phyloP scores from a whole-genome alignment of 2,888 invertebrate genomes.

The Noctua janthe region DNA sequence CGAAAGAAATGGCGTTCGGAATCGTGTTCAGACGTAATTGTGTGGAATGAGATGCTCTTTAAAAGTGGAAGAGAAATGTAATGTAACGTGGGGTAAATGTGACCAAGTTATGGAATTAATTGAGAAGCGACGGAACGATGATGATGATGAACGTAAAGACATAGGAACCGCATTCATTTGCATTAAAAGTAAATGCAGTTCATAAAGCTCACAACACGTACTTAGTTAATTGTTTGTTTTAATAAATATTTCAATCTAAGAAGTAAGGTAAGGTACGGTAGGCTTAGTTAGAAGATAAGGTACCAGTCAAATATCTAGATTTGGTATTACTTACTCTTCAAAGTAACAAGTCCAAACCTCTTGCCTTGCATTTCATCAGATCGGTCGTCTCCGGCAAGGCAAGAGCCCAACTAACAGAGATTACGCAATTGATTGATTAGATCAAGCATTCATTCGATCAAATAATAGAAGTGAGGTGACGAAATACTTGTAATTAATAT shows the following conservation, averaged over 20 bases:
- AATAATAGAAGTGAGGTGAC: conserved; percentile 23
- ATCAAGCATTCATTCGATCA: conserved; percentile 23
- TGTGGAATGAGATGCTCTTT: conserved; percentile 35
- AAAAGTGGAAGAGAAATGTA: conserved; percentile 33
- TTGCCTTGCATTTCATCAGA: background rate
- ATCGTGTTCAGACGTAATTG: conserved; percentile 50
- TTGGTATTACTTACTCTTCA: background rate
- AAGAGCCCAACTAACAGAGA: background rate
- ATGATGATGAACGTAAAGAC: background rate
- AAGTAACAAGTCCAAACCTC: background rate
- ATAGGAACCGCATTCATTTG: background rate
- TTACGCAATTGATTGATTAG: conserved; percentile 24
- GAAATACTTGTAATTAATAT: conserved; percentile 34
- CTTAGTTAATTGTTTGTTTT: too few species aligned
- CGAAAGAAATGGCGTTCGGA: conserved; percentile 51
- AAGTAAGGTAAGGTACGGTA: too few species aligned
- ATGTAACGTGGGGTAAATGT: conserved; percentile 7
- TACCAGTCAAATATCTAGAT: too few species aligned
- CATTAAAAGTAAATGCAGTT: background rate
- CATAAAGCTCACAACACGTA: too few species aligned
- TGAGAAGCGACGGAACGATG: background rate
- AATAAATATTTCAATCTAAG: too few species aligned
- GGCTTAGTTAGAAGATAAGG: too few species aligned
- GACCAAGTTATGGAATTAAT: conserved; percentile 6
- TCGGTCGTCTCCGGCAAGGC: background rate